Base-by-base conservation (phyloP, 1,140 invertebrate species). In the Diachasma alloeum region DNA sequence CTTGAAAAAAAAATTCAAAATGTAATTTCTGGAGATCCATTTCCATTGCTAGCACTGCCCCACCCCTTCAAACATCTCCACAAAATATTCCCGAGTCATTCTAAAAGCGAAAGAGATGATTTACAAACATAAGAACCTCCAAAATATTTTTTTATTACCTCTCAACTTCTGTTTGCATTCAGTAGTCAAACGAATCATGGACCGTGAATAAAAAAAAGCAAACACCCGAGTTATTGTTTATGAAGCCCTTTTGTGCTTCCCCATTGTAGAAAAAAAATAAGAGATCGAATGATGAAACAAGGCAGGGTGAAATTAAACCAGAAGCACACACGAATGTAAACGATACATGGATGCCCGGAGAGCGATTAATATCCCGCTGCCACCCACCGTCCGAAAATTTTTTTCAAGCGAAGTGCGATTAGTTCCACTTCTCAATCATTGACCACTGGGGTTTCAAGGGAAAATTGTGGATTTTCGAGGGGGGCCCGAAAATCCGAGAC, bases 381-480 rank as follows among this genome's bases (percentile, higher is more conserved):
- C 74, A 75, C 74, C 74, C 74, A 75, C 74, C 11, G 67, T 31
- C 67, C 67, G 67, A 75, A 56, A 75, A 70, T 75, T 75, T 42
- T 22, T 63, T 69, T 36, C 56, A 70, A 75, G 59, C 39, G 66
- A 66, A 39, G 67, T 36, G 2, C 24, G 26, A 75, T 75, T 75
- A 70, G 74, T 75, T 75, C 74, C 66, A 75, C 74, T 75, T 75
- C 44, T 70, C 74, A 70, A 46, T 66, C 24, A 17, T 44, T 68
- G 17, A 31, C 48, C 67, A 42, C 39, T 39, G 19, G 39, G n/a
- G 67, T 42, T 69, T 39, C 71, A 56, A 31, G 1, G 63, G 63
- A 75, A 68, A 75, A 75, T 37, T 75, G 59, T 75, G 24, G 63
- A 66, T 66, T 66, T 66, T 37, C 24, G 10, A 36, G 36, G 36